These are phyloP conservation scores for Acanthochromis polyacanthus DNA, from an alignment of 2,113 vertebrate genomes.

Conservation along the genomic window DNA sequence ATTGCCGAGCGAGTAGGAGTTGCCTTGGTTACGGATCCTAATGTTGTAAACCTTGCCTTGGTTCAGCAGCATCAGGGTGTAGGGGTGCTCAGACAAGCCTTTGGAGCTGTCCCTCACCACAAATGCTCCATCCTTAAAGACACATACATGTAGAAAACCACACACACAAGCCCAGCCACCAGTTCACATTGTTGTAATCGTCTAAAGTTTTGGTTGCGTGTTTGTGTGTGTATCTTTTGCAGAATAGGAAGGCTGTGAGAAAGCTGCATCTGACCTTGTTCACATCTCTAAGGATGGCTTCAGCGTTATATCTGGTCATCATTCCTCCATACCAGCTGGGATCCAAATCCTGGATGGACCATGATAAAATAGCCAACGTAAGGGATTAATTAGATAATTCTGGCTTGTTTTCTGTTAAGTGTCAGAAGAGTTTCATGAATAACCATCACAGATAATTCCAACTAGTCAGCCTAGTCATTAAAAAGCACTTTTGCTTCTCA, in stretches of 20 bases:
- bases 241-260: conserved; percentile 2
- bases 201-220: not conserved
- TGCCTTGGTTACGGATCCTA: conserved; percentile 86
- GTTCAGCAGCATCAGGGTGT: conserved; percentile 92
- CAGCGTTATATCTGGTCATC: conserved; percentile 86
- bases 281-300: conserved; percentile 86
- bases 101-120: conserved; percentile 91
- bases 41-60: conserved; percentile 92
- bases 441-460: not conserved
- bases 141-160: not conserved
- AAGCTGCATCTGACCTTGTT: conserved; percentile 85
- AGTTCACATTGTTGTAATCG: not conserved
- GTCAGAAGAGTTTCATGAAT: not conserved
- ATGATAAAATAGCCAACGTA: conserved; percentile 21
- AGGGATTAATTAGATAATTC: not conserved
- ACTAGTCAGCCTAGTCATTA: not conserved
- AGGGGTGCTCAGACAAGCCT: conserved; percentile 84
- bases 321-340: conserved; percentile 87
- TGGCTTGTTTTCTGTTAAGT: not conserved
- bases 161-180: not conserved
- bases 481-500: conserved; percentile 19
- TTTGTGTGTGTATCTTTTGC: conserved; percentile 20
- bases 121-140: conserved; percentile 89
- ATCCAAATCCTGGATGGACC: conserved; percentile 73
- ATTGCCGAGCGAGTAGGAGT: conserved; percentile 85